Percentiles rank a stretch among this genome's conserved stretches.
These are phyloP conservation scores for Chymomyza amoena DNA, from an alignment of 2,888 invertebrate species.

Conservation along the genomic window DNA sequence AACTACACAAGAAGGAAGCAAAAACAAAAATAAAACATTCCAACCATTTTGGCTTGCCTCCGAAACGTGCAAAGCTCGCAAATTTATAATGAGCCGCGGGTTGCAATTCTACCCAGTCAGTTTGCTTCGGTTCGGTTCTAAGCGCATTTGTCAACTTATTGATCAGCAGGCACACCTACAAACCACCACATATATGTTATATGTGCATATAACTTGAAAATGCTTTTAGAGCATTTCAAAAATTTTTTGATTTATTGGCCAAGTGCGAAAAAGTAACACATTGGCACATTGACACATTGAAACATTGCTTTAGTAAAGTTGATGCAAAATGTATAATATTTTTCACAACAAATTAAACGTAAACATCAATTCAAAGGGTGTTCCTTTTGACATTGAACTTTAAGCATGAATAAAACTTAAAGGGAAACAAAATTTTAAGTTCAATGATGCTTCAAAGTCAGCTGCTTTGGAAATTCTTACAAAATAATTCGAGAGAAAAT, in stretches of 20 bases:
- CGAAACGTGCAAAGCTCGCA: conserved; percentile 72
- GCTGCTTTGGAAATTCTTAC: too few relatives aligned
- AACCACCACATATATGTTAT: neutral
- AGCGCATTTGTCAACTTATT: conserved; percentile 58
- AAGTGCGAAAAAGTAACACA: neutral
- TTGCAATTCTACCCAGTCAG: conserved; percentile 36
- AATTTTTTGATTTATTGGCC: conserved; percentile 62
- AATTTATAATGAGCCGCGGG: conserved; percentile 70
- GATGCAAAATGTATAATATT: neutral
- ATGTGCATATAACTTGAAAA: conserved; percentile 50
- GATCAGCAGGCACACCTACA: neutral
- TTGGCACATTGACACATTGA: neutral
- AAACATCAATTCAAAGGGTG: neutral
- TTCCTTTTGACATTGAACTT: neutral
- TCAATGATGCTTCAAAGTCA: too few relatives aligned
- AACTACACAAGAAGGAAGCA: conserved; percentile 6
- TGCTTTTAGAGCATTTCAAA: conserved; percentile 55
- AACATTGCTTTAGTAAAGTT: neutral
- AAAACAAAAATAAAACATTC: conserved; percentile 53
- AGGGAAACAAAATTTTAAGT: too few relatives aligned
- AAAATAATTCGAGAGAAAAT: too few relatives aligned
- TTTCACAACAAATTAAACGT: neutral
- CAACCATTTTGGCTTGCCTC: conserved; percentile 62
- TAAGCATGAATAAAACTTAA: too few relatives aligned
- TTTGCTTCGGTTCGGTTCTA: conserved; percentile 57